Base-by-base conservation (phyloP, 2,888 invertebrate genomes). In the Cephus rjabovi region DNA sequence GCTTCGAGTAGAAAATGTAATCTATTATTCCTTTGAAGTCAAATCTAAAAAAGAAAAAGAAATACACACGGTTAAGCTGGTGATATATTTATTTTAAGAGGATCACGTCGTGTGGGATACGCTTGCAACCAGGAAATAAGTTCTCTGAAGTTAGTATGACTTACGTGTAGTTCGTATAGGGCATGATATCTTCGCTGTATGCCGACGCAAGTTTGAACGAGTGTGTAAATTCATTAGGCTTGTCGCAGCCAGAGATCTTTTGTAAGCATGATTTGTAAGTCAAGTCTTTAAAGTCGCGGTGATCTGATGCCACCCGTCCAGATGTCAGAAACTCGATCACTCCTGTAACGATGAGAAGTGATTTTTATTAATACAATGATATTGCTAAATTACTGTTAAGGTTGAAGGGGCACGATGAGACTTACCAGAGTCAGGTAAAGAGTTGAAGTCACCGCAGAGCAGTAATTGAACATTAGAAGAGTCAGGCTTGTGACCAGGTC, bases 21-120 rank as follows among this genome's bases (percentile, higher is more conserved):
- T 99, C 99, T 91, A 99, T 99, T 92, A 99, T 98, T 87, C 99
- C 99, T 93, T 99, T 98, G 93, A 99, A 99, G 92, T 99, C 99
- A 93, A 98, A 98, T 90, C 98, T 98, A 94, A 71, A 95, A 93
- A 79, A 83, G 34, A 30, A 35, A 33, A 9, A 30, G 30, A 71
- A 11, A 23, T 23, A 30, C 15, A 15, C 2, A n/a, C 3, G 33
- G 30, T 71, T 71, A 71, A 15, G 34, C 15, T 4, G 40, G 40
- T 15, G 40, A 40, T 15, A 15, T 56, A 23, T 56, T 56, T 56
- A 23, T 56, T 56, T 56, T 23, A 56, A 56, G 9, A 56, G 6
- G 9, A 40, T 40, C 0, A 56, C 15, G 15, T 23, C 9, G 56
- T 56, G 23, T 23, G 23, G 23, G 56, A 56, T 9, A 15, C 6